Evolutionary conservation across 1,140 invertebrate genomes (phyloP), one percentile per base, ranked within the genome.

Genomic region (Micrasema longulum): DNA sequence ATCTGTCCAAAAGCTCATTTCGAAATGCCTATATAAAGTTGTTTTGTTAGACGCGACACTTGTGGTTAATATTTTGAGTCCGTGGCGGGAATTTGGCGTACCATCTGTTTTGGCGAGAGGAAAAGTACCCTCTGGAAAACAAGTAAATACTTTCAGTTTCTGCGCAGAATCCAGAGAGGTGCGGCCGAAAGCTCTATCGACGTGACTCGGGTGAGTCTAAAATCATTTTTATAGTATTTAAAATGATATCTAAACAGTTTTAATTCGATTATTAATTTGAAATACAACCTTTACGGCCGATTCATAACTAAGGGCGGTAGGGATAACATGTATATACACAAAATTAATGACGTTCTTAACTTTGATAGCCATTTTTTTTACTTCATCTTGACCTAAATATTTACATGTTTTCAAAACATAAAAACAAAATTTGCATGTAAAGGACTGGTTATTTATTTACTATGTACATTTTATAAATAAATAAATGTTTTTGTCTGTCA

Each of bases 101-200:
- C 38, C 62, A 64, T 64, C 62, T 64, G 62, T 64, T 43, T 45
- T 62, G 36, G 62, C 45, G 41, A 64, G 35, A 47, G 62, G 36
- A 31, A 31, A 57, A 62, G n/a, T 62, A 11, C 43, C 36, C 36
- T 18, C 16, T 10, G n/a, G 48, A 47, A 66, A 50, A 66, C 16
- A 36, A 10, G 41, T 9, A 47, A 64, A 66, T 20, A 16, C 23
- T 60, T 45, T 12, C 36, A 16, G 35, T 14, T 26, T 67, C 12
- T 74, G 73, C 73, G 73, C 73, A 75, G 73, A 75, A 71, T 75
- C 73, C 55, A 20, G 6, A 2, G 23, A 69, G 73, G 69, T 62
- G 73, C 69, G 69, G 63, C 62, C 73, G 55, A 26, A 64, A 35
- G 69, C 43, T 48, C 20, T 69, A 71, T 75, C 65, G 73, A 71